A percentile compares a stretch with the other conserved stretches of the same genome.
Conservation (phyloP, 2,113 vertebrate species). For the Centropus bengalensis region DNA sequence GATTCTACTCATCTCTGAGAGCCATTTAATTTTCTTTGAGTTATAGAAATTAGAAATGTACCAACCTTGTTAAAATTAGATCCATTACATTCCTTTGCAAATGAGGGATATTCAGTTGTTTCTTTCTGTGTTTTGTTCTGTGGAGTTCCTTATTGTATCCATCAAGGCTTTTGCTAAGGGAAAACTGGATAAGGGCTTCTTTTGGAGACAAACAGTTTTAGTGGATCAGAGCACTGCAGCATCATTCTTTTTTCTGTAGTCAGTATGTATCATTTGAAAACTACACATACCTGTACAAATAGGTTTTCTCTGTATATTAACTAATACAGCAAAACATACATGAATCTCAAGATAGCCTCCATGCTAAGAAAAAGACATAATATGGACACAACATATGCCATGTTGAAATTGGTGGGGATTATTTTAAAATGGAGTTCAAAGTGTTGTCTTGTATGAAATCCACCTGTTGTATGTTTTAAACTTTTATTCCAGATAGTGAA, state of each 20-base stretch:
- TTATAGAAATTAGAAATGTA: background rate
- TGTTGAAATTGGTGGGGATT: background rate
- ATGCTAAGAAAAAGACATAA: background rate
- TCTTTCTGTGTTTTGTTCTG: background rate
- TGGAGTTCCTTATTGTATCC: background rate
- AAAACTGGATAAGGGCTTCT: background rate
- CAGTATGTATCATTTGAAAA: background rate
- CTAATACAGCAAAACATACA: background rate
- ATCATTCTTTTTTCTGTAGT: background rate
- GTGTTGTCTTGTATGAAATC: background rate
- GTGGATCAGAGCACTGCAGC: background rate
- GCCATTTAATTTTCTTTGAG: background rate
- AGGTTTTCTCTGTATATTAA: background rate
- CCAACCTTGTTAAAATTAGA: background rate
- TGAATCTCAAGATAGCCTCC: background rate
- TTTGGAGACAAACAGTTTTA: background rate
- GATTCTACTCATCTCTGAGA: background rate
- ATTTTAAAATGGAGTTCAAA: slow-evolving; percentile 23
- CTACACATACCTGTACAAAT: background rate
- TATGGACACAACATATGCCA: background rate
- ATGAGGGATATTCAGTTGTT: background rate
- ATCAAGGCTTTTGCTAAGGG: background rate
- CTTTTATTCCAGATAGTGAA: slow-evolving; percentile 25
- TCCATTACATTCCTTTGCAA: background rate
- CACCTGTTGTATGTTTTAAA: background rate